These are phyloP conservation scores for Sminthurinus signatus DNA, from an alignment of 1,140 invertebrate species.

Conservation along the genomic window DNA sequence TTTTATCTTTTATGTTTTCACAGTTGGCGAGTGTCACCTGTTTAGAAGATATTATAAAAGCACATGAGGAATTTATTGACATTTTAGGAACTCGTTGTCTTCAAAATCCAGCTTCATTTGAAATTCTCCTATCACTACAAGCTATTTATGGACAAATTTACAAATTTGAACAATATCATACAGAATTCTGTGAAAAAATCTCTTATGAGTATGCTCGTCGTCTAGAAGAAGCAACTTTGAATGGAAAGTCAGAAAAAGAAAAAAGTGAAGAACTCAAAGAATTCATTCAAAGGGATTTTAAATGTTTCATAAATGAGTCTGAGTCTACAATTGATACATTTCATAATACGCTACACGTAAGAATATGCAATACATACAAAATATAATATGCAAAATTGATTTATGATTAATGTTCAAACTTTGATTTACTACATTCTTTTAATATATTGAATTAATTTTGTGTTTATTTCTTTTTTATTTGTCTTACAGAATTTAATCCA, in stretches of 20 bases:
- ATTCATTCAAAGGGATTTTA: no score
- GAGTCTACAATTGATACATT: neutral
- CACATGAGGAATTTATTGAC: conserved; percentile 2
- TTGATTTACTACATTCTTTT: no score
- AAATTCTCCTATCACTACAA: neutral
- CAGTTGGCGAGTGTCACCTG: neutral
- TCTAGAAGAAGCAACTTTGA: no score
- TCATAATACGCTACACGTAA: no score
- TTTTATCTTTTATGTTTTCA: neutral
- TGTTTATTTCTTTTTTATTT: no score
- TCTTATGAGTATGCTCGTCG: neutral
- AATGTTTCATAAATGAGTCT: neutral
- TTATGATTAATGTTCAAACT: no score
- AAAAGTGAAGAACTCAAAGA: no score
- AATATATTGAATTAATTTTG: no score
- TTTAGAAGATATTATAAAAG: conserved; percentile 6
- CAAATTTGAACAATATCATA: neutral
- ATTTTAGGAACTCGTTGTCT: conserved; percentile 1
- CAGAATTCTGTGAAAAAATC: neutral
- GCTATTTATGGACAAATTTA: conserved; percentile 1
- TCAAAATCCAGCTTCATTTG: neutral
- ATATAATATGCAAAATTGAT: no score
- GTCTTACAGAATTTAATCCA: neutral
- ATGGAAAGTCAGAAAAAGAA: no score
- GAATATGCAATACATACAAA: no score